phyloP scores from a whole-genome alignment of 2,888 invertebrate genomes.

The Chloromyia formosa region DNA sequence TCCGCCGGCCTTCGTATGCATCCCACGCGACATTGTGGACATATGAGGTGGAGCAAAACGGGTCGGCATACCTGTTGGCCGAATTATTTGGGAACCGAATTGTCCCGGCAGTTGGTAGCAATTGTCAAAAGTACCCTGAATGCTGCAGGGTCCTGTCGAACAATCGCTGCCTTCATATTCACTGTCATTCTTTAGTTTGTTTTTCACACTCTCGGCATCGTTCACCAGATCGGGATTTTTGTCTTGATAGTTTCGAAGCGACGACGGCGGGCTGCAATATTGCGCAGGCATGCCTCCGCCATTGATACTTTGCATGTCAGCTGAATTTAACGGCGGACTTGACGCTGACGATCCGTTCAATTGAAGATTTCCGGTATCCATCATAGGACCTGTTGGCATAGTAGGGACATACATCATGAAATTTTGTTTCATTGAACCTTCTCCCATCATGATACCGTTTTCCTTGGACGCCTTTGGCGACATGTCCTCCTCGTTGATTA shows the following conservation, averaged over 20 bases:
- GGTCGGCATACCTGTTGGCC: constrained; percentile 62
- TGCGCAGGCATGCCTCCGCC: constrained; percentile 61
- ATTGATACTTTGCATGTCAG: neutral
- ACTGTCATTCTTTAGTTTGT: constrained; percentile 61
- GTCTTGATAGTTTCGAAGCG: constrained; percentile 68
- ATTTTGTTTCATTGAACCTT: constrained; percentile 61
- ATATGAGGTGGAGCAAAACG: constrained; percentile 61
- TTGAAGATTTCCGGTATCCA: constrained; percentile 54
- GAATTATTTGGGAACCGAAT: constrained; percentile 66
- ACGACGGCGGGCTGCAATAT: constrained; percentile 68
- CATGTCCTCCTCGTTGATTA: constrained; percentile 61
- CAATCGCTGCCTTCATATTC: constrained; percentile 63
- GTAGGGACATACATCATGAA: constrained; percentile 61
- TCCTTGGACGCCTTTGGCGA: constrained; percentile 58
- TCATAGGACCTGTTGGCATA: constrained; percentile 50
- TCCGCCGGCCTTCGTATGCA: constrained; percentile 63
- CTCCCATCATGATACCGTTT: constrained; percentile 56
- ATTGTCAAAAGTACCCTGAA: constrained; percentile 57
- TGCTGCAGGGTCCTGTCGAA: constrained; percentile 56
- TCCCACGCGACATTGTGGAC: constrained; percentile 66
- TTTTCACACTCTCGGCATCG: constrained; percentile 74
- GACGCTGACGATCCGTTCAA: constrained; percentile 49
- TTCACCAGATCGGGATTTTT: constrained; percentile 84
- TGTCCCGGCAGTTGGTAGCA: constrained; percentile 65
- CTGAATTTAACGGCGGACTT: constrained; percentile 47